Conservation (phyloP, 2,113 vertebrate species). For the Grus americana region DNA sequence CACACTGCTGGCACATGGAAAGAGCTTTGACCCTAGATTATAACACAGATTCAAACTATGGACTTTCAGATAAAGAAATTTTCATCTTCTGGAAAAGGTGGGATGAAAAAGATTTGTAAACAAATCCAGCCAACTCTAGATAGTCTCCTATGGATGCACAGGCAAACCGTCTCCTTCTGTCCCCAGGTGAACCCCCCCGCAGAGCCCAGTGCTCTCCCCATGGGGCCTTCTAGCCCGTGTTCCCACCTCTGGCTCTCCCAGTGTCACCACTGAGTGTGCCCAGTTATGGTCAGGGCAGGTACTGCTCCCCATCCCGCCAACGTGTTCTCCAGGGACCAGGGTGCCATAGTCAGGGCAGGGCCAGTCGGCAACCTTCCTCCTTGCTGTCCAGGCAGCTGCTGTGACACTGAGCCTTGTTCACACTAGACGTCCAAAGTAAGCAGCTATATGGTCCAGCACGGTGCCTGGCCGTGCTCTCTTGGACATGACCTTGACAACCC, state of each 20-base stretch:
- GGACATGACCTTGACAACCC: background rate
- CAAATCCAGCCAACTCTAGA: background rate
- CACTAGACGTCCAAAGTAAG: background rate
- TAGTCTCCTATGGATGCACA: background rate
- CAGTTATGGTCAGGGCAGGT: background rate
- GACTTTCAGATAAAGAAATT: background rate
- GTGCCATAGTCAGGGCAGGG: background rate
- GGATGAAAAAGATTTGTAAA: background rate
- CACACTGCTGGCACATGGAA: background rate
- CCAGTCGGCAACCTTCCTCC: background rate
- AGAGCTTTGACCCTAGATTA: background rate
- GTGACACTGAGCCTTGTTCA: background rate
- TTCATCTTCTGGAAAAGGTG: background rate
- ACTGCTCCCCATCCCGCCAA: accelerated
- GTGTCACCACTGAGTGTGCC: too few species aligned
- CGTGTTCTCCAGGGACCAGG: background rate
- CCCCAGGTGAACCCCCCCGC: background rate
- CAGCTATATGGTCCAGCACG: background rate
- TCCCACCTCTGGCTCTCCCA: background rate
- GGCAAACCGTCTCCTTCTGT: background rate
- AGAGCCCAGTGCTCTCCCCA: accelerated
- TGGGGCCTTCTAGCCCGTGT: accelerated
- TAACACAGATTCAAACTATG: background rate
- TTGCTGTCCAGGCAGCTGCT: background rate
- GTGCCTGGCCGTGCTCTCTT: background rate